Percentiles rank a stretch among this genome's conserved stretches.
These are phyloP conservation scores for Lepus europaeus DNA, from an alignment of 2,113 vertebrate genomes.

Conservation along the genomic window DNA sequence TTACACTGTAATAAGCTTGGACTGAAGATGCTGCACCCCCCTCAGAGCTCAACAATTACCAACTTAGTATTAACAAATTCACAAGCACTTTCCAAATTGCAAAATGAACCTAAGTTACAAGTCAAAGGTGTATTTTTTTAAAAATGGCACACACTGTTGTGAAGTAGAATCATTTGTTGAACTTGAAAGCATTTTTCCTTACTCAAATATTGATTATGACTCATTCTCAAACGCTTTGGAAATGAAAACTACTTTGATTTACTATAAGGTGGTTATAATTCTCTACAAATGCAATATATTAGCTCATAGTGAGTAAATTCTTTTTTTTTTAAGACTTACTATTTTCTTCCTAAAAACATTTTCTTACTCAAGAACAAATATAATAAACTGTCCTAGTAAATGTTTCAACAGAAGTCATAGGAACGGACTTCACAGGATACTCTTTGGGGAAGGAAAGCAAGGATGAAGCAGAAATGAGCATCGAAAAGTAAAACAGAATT, in stretches of 20 bases:
- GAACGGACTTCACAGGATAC: neutral
- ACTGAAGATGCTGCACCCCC: conserved; percentile 86
- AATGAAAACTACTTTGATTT: conserved; percentile 66
- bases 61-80: conserved; percentile 89
- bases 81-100: conserved; percentile 83
- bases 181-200: conserved; percentile 80
- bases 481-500: conserved; percentile 12
- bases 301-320: neutral
- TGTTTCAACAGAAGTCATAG: neutral
- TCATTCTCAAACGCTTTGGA: conserved; percentile 74
- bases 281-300: conserved; percentile 37
- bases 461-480: neutral
- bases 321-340: neutral
- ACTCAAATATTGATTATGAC: conserved; percentile 79
- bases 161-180: conserved; percentile 77
- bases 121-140: conserved; percentile 76
- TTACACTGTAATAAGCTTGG: conserved; percentile 91
- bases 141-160: conserved; percentile 58
- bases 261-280: conserved; percentile 65
- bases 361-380: conserved; percentile 49
- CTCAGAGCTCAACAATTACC: conserved; percentile 89
- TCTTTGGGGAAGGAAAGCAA: neutral
- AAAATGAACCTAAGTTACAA: conserved; percentile 80
- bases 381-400: neutral
- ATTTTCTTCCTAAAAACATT: conserved; percentile 6